phyloP scores from a whole-genome alignment of 2,797 vertebrate species.

The Danio jaintianensis region DNA sequence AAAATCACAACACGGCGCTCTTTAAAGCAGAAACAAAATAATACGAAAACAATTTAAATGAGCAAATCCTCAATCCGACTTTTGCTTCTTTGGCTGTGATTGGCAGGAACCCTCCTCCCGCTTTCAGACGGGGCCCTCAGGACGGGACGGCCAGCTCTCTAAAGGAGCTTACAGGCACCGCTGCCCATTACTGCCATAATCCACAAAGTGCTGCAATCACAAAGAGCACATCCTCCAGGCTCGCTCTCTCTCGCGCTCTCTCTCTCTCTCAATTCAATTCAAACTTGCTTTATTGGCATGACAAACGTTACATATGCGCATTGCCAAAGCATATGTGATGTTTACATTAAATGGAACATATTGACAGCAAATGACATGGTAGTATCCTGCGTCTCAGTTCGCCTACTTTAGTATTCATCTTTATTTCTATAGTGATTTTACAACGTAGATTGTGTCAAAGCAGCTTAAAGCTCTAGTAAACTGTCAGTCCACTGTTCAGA shows the following conservation, averaged over 20 bases:
- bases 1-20: slow-evolving; percentile 22
- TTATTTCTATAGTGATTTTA: too few species aligned
- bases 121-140: slow-evolving; percentile 22
- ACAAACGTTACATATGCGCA: too few species aligned
- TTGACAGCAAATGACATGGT: too few species aligned
- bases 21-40: slow-evolving; percentile 10
- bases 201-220: slow-evolving; percentile 49
- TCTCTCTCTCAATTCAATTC: too few species aligned
- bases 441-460: too few species aligned
- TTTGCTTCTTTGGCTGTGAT: slow-evolving; percentile 32
- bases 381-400: too few species aligned
- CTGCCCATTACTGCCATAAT: slow-evolving; percentile 55
- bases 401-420: too few species aligned
- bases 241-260: not conserved
- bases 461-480: too few species aligned
- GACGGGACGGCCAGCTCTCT: slow-evolving; percentile 50
- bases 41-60: slow-evolving; percentile 37
- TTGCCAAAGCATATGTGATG: too few species aligned
- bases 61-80: slow-evolving; percentile 42
- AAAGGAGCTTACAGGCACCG: slow-evolving; percentile 60
- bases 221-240: slow-evolving; percentile 9
- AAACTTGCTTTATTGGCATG: too few species aligned
- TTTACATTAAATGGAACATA: too few species aligned
- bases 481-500: too few species aligned
- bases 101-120: not conserved